A percentile compares a stretch with the other conserved stretches of the same genome.
Evolutionary conservation across 2,888 invertebrate genomes (phyloP).

Genomic region (Hypomecis atomaria): DNA sequence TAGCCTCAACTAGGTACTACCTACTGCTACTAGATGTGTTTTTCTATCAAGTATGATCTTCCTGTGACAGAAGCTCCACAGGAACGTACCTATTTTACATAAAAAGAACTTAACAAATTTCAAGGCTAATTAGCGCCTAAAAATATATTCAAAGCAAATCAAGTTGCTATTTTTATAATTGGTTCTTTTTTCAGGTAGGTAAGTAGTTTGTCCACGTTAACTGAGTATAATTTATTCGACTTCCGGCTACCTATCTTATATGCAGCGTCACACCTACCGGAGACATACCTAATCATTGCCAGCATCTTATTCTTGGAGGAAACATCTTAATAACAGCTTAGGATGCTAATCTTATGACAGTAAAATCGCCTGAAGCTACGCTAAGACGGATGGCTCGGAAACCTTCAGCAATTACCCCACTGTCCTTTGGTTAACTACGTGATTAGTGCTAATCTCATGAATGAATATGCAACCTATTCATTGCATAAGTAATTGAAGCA

Average conservation of each 20-base stretch:
- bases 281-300: conserved; percentile 19
- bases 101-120: too few relatives aligned
- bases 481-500: conserved; percentile 25
- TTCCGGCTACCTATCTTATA: conserved; percentile 9
- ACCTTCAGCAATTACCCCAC: conserved; percentile 38
- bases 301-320: conserved; percentile 62
- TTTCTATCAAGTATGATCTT: too few relatives aligned
- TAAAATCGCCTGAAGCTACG: conserved; percentile 51
- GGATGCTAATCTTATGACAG: conserved; percentile 61
- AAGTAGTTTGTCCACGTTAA: not conserved
- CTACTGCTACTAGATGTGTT: too few relatives aligned
- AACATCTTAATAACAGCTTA: conserved; percentile 54
- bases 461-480: conserved; percentile 38
- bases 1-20: too few relatives aligned
- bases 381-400: conserved; percentile 38
- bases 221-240: conserved; percentile 3
- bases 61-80: too few relatives aligned
- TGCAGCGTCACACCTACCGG: not conserved
- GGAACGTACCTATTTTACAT: too few relatives aligned
- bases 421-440: conserved; percentile 39
- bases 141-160: too few relatives aligned
- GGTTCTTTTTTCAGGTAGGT: not conserved
- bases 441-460: conserved; percentile 41
- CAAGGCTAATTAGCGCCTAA: too few relatives aligned
- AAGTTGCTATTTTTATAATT: not conserved